Evolutionary conservation across 1,140 invertebrate genomes (phyloP), one percentile per base, ranked within the genome.

Genomic region (Agrilus planipennis): DNA sequence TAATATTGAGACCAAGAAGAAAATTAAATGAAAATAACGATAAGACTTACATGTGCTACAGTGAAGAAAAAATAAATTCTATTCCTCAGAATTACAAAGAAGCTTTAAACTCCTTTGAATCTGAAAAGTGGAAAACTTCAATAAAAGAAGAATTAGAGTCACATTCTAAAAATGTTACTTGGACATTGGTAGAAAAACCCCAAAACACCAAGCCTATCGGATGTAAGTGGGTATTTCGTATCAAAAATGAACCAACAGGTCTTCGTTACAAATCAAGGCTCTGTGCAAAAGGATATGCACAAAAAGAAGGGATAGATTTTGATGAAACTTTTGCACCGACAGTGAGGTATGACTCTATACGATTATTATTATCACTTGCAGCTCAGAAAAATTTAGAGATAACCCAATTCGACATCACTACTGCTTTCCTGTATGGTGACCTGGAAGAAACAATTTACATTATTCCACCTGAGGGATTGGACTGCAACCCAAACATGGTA

Each of bases 361-460:
- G 50, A 34, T 23, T 45, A 3, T 2, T 61, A 6, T 41, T 60
- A 19, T 49, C 46, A 22, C 41, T 47, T 28, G 49, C 55, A 30
- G 42, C 47, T 2, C 10, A 4, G 7, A 12, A 50, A 11, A 29
- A 34, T 7, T 15, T 50, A 23, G 2, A 44, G 9, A 1, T 46
- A 14, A 23, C 19, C 9, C 51, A 62, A 45, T 53, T 59, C 36
- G 57, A 65, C 49, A 39, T 54, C 1, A 49, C 48, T 42, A 39
- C 44, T 6, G 52, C 50, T 6, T 55, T 53, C 43, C 29, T 51
- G 15, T 58, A 68, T 54, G 63, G 57, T 7, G 37, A 52, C 11
- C 32, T 70, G 14, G 40, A 65, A n/a, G n/a, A n/a, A 50, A 49
- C 49, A 32, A 51, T 68, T 1, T 68, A 53, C 38, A 62, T 69